Evolutionary conservation across 1,140 invertebrate species (phyloP), one percentile per base, ranked within the genome.

Genomic region (Mamestra configurata): DNA sequence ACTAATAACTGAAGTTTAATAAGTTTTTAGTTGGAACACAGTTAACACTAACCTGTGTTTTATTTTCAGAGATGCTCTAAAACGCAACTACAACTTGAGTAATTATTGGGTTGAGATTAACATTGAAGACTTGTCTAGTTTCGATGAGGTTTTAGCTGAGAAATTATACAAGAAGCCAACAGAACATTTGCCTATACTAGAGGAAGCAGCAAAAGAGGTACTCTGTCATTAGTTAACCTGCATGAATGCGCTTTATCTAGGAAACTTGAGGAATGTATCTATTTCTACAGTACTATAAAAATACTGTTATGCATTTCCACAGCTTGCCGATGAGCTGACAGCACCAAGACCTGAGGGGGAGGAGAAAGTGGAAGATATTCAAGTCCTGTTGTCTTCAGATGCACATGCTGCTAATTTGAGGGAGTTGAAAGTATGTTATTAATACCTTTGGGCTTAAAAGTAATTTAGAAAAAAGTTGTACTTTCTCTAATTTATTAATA

Each of bases 191-290:
- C 97, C 98, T 6, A 96, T 99, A 93, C 98, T 99, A 93, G 99
- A 99, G 95, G 98, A 99, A 95, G 99, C 99, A 76, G 98, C 98
- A 0, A 99, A 97, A 94, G 99, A 99, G 95, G 98, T 95, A 84
- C 59, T n/a, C n/a, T n/a, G 13, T 18, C 15, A 55, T 20, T 20
- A 8, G 5, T n/a, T 22, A 55, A 55, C 6, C n/a, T n/a, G n/a
- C n/a, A n/a, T n/a, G 5, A 27, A 59, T 40, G 49, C 43, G 11
- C 40, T 55, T 37, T 53, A 31, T 11, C 13, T 24, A 13, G 22
- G 8, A 2, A 27, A 18, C 31, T 7, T 35, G 6, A 8, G 1
- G 13, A n/a, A 35, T 37, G 4, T 61, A n/a, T 37, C 15, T 4
- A 8, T 20, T n/a, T 8, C 0, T 31, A 59, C 1, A n/a, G 55